phyloP scores from a whole-genome alignment of 2,888 invertebrate genomes.

The Schizotus pectinicornis region DNA sequence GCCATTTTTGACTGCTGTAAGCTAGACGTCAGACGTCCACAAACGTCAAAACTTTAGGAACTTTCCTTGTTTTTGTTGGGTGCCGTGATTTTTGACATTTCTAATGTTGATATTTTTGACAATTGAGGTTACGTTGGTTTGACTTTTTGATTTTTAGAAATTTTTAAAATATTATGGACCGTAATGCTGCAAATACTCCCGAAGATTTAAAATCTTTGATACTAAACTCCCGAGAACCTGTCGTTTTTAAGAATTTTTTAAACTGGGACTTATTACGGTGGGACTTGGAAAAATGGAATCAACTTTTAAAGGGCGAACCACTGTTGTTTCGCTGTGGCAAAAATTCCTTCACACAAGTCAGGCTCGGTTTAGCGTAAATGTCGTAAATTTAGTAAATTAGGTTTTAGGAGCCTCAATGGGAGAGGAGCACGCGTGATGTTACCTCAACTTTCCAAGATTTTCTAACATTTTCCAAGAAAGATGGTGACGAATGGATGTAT shows the following conservation, averaged over 20 bases:
- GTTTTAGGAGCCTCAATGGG: constrained; percentile 76
- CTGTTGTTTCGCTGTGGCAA: constrained; percentile 65
- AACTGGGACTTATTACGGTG: constrained; percentile 67
- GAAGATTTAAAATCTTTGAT: constrained; percentile 32
- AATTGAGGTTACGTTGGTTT: too few relatives aligned
- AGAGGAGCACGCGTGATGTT: constrained; percentile 68
- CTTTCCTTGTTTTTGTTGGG: too few relatives aligned
- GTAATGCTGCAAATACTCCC: background rate
- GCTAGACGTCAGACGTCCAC: too few relatives aligned
- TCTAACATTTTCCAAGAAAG: constrained; percentile 53
- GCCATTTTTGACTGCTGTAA: too few relatives aligned
- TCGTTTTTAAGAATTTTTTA: constrained; percentile 63
- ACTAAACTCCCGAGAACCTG: constrained; percentile 55
- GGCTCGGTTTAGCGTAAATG: background rate
- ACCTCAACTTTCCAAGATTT: constrained; percentile 71
- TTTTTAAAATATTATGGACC: background rate
- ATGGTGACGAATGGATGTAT: constrained; percentile 72
- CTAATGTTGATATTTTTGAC: too few relatives aligned
- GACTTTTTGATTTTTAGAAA: constrained; percentile 1
- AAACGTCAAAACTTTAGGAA: too few relatives aligned
- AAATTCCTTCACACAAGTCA: constrained; percentile 54
- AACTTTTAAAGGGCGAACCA: constrained; percentile 62
- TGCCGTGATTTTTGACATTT: too few relatives aligned
- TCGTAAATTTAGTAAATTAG: background rate
- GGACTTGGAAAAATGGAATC: constrained; percentile 66